Conservation (phyloP, 92 coral and sea anemone species). For the Porites rus region DNA sequence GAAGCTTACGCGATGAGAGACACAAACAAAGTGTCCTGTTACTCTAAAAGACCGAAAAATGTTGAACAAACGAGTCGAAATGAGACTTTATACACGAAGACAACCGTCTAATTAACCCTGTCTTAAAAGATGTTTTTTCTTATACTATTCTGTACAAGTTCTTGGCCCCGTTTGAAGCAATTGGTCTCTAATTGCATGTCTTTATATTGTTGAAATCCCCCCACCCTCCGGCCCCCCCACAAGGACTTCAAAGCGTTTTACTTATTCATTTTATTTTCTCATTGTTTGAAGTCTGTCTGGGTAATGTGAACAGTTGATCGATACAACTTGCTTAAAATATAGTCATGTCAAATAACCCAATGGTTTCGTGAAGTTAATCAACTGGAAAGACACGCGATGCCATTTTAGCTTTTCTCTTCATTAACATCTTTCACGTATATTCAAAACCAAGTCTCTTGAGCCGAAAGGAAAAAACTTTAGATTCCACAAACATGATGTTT, state of each 20-base stretch:
- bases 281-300: neutral
- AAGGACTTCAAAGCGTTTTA: too few relatives aligned
- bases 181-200: neutral
- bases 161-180: neutral
- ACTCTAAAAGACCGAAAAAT: slow-evolving; percentile 51
- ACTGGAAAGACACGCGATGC: slow-evolving; percentile 10
- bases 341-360: slow-evolving; percentile 8
- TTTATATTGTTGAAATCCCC: neutral
- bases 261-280: too few relatives aligned
- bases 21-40: slow-evolving; percentile 20
- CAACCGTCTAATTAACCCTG: neutral
- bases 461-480: neutral
- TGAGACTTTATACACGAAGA: too few relatives aligned
- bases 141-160: neutral
- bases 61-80: neutral
- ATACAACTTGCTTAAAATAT: neutral
- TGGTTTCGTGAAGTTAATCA: slow-evolving; percentile 3
- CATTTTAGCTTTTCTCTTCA: neutral
- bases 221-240: too few relatives aligned
- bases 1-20: slow-evolving; percentile 29
- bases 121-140: neutral
- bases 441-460: neutral
- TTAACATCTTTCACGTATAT: neutral
- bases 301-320: neutral
- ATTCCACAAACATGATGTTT: slow-evolving; percentile 23